Conservation (phyloP, 2,797 vertebrate species). For the Hydrophis major region DNA sequence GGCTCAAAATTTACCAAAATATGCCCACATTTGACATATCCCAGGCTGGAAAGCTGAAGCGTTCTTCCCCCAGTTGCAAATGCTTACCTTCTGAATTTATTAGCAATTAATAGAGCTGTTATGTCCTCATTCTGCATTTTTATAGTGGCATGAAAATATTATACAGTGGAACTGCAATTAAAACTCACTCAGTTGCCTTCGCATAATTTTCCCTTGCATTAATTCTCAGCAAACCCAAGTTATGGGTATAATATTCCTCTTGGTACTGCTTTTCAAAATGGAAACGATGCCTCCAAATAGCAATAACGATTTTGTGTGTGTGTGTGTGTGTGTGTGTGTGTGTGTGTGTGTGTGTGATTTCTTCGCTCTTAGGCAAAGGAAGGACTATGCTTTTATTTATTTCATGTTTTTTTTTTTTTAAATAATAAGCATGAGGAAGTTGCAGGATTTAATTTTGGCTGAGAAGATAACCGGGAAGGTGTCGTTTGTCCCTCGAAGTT, state of each 20-base stretch:
- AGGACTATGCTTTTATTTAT: background rate
- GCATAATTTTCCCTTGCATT: conserved; percentile 68
- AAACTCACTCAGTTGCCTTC: conserved; percentile 66
- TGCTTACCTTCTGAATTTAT: conserved; percentile 65
- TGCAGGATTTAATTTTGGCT: conserved; percentile 57
- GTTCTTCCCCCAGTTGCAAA: conserved; percentile 40
- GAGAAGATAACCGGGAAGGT: conserved; percentile 26
- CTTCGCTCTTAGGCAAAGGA: conserved; percentile 47
- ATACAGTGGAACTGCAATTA: conserved; percentile 68
- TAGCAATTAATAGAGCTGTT: conserved; percentile 67
- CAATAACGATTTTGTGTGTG: conserved; percentile 50
- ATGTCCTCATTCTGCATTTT: conserved; percentile 67
- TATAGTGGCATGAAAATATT: conserved; percentile 71
- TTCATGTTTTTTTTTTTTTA: background rate
- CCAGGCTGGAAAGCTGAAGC: conserved; percentile 33
- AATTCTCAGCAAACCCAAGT: conserved; percentile 68
- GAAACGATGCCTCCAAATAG: conserved; percentile 60
- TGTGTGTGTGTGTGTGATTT: background rate
- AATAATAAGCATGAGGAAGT: conserved; percentile 31
- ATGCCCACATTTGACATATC: conserved; percentile 37
- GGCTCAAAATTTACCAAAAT: background rate
- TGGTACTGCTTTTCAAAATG: conserved; percentile 64
- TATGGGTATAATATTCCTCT: conserved; percentile 68
- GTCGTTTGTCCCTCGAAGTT: conserved; percentile 62
- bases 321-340: background rate